Percentiles rank a stretch among this genome's conserved stretches.
phyloP scores from a whole-genome alignment of 2,888 invertebrate genomes.

The Ceriagrion tenellum region DNA sequence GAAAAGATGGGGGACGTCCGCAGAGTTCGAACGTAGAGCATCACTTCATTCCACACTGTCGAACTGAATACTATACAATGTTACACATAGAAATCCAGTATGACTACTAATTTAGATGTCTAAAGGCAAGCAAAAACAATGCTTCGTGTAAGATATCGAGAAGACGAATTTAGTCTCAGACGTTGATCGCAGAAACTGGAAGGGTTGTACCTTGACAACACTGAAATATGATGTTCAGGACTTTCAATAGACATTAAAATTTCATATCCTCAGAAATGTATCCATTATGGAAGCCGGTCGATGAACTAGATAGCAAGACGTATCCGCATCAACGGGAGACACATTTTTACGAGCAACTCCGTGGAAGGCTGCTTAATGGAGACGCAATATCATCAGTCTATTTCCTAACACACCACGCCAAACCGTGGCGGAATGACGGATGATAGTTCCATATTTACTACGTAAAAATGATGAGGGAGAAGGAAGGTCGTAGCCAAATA shows the following conservation, averaged over 20 bases:
- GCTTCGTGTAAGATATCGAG: too few species aligned
- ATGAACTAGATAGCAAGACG: background rate
- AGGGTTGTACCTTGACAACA: too few species aligned
- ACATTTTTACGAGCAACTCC: background rate
- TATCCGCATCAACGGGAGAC: background rate
- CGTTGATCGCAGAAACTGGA: too few species aligned
- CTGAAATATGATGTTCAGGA: too few species aligned
- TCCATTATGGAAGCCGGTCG: background rate
- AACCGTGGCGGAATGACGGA: background rate
- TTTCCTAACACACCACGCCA: background rate
- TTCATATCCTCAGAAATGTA: background rate
- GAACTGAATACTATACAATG: too few species aligned
- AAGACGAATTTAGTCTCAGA: too few species aligned
- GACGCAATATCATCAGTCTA: background rate
- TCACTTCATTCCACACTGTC: too few species aligned
- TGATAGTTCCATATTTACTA: background rate
- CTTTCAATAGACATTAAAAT: background rate
- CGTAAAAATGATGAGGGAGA: background rate
- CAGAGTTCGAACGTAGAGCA: too few species aligned
- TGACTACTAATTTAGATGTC: too few species aligned
- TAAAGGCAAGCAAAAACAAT: too few species aligned
- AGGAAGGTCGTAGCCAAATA: background rate
- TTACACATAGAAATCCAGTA: too few species aligned
- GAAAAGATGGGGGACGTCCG: too few species aligned
- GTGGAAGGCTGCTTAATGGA: background rate